Percentiles rank a stretch among this genome's conserved stretches.
These are phyloP conservation scores for Struthidea cinerea DNA, from an alignment of 2,113 vertebrate genomes.

Conservation along the genomic window DNA sequence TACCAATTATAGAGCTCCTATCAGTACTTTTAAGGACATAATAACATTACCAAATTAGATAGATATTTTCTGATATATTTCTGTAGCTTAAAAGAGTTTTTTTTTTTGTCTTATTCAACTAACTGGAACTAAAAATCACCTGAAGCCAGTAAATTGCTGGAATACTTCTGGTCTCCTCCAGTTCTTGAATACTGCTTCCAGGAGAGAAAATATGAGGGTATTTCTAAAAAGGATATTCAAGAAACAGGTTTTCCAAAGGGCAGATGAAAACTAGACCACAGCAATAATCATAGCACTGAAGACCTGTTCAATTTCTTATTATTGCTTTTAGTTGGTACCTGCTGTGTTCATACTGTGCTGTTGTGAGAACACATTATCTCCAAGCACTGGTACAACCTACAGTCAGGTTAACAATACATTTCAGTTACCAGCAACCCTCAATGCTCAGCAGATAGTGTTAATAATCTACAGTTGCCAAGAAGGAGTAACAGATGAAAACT, in stretches of 20 bases:
- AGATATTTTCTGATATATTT: background rate
- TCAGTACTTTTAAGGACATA: background rate
- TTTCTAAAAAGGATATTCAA: slow-evolving; percentile 55
- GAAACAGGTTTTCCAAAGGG: slow-evolving; percentile 46
- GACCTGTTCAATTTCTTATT: slow-evolving; percentile 71
- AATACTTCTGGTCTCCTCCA: background rate
- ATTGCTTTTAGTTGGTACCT: slow-evolving; percentile 70
- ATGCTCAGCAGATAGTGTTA: slow-evolving; percentile 49
- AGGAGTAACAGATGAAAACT: background rate
- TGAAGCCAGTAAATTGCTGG: background rate
- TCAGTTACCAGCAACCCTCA: slow-evolving; percentile 19
- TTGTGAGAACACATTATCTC: slow-evolving; percentile 64
- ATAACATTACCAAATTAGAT: background rate
- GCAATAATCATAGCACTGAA: slow-evolving; percentile 71
- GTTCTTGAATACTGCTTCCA: slow-evolving; percentile 1
- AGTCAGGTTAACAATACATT: slow-evolving; percentile 61
- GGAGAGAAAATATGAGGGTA: slow-evolving; percentile 52
- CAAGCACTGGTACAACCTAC: slow-evolving; percentile 30
- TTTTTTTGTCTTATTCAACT: background rate
- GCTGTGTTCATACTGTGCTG: slow-evolving; percentile 58
- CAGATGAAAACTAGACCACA: slow-evolving; percentile 56
- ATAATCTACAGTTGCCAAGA: slow-evolving; percentile 31
- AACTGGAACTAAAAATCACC: background rate
- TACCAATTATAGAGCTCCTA: background rate
- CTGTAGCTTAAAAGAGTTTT: background rate